Conservation (phyloP, 2,888 invertebrate species). For the Rhagonycha fulva region DNA sequence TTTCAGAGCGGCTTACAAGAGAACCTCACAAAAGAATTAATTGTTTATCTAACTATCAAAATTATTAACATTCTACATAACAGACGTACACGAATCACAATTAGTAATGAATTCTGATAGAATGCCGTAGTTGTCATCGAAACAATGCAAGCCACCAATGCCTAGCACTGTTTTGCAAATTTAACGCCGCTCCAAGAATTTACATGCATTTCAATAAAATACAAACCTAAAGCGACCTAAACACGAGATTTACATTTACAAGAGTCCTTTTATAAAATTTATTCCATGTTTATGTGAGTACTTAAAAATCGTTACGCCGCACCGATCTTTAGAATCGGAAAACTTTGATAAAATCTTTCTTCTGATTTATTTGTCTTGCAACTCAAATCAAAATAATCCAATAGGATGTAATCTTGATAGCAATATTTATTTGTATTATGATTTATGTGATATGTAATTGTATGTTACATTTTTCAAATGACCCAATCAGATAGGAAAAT, state of each 20-base stretch:
- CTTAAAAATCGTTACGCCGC: conserved; percentile 36
- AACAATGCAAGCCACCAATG: conserved; percentile 29
- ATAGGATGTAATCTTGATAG: neutral
- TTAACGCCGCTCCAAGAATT: conserved; percentile 28
- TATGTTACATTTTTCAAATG: neutral
- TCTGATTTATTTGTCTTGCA: conserved; percentile 24
- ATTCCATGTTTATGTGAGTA: conserved; percentile 32
- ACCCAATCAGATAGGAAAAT: neutral
- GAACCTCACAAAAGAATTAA: neutral
- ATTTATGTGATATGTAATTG: neutral
- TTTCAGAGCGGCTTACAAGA: neutral
- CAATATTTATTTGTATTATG: conserved; percentile 7
- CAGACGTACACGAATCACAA: conserved; percentile 31
- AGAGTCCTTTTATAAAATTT: conserved; percentile 25
- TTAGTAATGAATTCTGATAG: conserved; percentile 34
- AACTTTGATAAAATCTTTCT: conserved; percentile 33
- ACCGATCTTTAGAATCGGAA: conserved; percentile 27
- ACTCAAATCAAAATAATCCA: conserved; percentile 11
- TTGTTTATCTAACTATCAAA: neutral
- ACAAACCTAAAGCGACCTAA: conserved; percentile 19
- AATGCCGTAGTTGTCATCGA: conserved; percentile 25
- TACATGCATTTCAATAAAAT: conserved; percentile 32
- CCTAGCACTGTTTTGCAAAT: conserved; percentile 26
- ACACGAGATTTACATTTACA: conserved; percentile 30
- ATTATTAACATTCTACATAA: conserved; percentile 22